Evolutionary conservation across 2,888 invertebrate species (phyloP).

Genomic region (Apomyelois bistriatella): DNA sequence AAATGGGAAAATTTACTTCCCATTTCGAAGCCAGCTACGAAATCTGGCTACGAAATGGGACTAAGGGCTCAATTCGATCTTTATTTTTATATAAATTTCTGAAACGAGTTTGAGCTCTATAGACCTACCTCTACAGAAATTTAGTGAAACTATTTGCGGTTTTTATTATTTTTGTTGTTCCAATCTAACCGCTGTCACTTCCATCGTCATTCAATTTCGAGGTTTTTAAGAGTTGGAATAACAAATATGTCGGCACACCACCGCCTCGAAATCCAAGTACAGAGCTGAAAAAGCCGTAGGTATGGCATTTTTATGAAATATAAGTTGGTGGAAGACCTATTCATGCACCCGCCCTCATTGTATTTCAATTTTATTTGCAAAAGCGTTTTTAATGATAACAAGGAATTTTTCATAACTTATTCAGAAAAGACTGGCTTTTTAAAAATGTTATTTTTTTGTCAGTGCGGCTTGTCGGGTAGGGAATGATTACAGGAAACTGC

Average conservation of each 20-base stretch:
- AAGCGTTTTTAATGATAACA: conserved; percentile 12
- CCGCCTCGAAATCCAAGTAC: neutral
- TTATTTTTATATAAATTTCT: too few relatives aligned
- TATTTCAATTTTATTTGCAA: conserved; percentile 16
- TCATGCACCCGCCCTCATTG: conserved; percentile 5
- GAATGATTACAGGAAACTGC: conserved; percentile 15
- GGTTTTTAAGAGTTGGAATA: neutral
- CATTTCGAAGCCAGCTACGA: too few relatives aligned
- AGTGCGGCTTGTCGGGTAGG: conserved; percentile 6
- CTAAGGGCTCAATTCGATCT: too few relatives aligned
- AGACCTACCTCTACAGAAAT: too few relatives aligned
- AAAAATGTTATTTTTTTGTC: conserved; percentile 10
- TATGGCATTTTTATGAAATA: conserved; percentile 12
- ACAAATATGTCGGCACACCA: neutral
- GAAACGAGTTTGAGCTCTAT: too few relatives aligned
- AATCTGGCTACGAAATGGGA: too few relatives aligned
- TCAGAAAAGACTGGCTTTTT: conserved; percentile 4
- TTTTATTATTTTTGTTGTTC: neutral
- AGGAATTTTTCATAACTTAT: conserved; percentile 15
- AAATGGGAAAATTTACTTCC: too few relatives aligned
- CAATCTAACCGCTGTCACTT: conserved; percentile 5
- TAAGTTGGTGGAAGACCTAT: conserved; percentile 4
- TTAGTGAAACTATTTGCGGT: too few relatives aligned
- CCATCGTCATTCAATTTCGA: conserved; percentile 13
- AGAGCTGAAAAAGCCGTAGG: neutral